These are phyloP conservation scores for Idaea straminata DNA, from an alignment of 2,888 invertebrate genomes.

Conservation along the genomic window DNA sequence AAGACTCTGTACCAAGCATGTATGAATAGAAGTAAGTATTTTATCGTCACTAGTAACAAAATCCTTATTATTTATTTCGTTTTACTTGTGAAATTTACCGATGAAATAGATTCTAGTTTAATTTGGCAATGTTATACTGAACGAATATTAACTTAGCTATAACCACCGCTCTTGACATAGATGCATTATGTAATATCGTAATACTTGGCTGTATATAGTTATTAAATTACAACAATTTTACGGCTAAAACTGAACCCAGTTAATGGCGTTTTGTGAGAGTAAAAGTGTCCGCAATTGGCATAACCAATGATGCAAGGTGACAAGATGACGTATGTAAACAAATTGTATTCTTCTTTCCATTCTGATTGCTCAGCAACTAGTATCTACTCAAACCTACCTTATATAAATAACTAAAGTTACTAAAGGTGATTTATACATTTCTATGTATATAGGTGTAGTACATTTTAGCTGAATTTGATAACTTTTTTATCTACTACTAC, in stretches of 20 bases:
- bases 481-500: no score
- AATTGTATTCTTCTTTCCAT: background rate
- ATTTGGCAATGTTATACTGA: no score
- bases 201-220: slow-evolving; percentile 8
- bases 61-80: no score
- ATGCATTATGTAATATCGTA: background rate
- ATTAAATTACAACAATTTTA: slow-evolving; percentile 3
- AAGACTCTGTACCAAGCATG: slow-evolving; percentile 92
- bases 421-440: no score
- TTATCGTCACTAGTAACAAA: background rate
- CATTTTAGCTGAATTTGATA: no score
- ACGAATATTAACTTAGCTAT: no score
- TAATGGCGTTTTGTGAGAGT: slow-evolving; percentile 38
- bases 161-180: no score
- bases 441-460: no score
- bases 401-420: no score
- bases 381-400: background rate
- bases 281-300: slow-evolving; percentile 62
- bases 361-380: background rate
- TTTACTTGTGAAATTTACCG: no score
- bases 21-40: slow-evolving; percentile 91
- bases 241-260: slow-evolving; percentile 34
- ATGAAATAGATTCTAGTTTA: no score
- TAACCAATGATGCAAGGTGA: slow-evolving; percentile 45
- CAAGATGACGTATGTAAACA: slow-evolving; percentile 32